These are phyloP conservation scores for Xiphias gladius DNA, from an alignment of 2,113 vertebrate species.

Conservation along the genomic window DNA sequence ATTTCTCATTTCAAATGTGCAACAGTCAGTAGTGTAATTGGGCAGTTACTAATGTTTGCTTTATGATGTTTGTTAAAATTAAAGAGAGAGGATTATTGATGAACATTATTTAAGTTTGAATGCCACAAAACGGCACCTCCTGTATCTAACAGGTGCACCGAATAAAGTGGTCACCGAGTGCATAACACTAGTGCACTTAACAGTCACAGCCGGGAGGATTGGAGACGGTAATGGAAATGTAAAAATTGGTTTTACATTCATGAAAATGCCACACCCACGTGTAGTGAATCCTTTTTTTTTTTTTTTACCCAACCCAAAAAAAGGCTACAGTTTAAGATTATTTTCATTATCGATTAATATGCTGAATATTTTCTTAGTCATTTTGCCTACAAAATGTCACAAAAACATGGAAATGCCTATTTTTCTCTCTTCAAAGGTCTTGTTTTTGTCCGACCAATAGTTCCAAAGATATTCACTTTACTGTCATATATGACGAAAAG, in stretches of 20 bases:
- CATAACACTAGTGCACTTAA: neutral
- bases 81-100: neutral
- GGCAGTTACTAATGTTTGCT: neutral
- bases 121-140: neutral
- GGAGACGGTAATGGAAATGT: neutral
- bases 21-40: neutral
- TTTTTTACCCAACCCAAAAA: too few species aligned
- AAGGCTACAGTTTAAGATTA: neutral
- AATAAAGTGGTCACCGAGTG: neutral
- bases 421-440: neutral
- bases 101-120: neutral
- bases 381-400: neutral
- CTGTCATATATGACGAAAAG: too few species aligned
- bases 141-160: neutral
- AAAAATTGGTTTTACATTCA: too few species aligned
- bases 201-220: neutral
- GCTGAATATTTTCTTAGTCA: neutral
- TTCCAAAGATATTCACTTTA: too few species aligned
- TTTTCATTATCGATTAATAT: neutral
- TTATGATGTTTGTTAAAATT: neutral
- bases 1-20: too few species aligned
- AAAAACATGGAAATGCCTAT: neutral
- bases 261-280: constrained; percentile 13
- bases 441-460: neutral
- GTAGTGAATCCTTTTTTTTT: neutral